phyloP scores from a whole-genome alignment of 2,113 vertebrate species.

The Mola mola region DNA sequence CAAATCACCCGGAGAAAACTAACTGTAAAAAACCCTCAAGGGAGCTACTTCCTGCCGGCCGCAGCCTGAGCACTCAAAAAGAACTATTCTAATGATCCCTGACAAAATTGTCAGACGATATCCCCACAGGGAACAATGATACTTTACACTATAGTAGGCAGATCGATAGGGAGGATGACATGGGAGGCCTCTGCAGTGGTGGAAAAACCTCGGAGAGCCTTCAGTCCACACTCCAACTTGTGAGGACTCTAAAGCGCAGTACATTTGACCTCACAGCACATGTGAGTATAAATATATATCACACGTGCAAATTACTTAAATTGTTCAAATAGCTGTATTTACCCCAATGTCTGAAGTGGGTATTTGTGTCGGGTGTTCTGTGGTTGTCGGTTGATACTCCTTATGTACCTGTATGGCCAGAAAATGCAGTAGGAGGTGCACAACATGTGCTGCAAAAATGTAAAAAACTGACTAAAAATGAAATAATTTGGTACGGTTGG shows the following conservation, averaged over 20 bases:
- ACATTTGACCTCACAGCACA: slow-evolving; percentile 31
- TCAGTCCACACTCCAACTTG: slow-evolving; percentile 22
- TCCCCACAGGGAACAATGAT: slow-evolving; percentile 79
- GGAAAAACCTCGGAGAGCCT: slow-evolving; percentile 28
- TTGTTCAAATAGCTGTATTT: background rate
- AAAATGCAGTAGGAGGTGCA: too few species aligned
- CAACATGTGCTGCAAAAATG: background rate
- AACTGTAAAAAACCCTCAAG: slow-evolving; percentile 54
- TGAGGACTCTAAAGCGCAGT: slow-evolving; percentile 19
- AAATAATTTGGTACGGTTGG: too few species aligned
- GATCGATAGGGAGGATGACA: slow-evolving; percentile 78
- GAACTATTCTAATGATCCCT: slow-evolving; percentile 79
- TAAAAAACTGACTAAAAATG: slow-evolving; percentile 8
- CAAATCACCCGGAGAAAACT: slow-evolving; percentile 50
- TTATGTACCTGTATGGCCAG: too few species aligned
- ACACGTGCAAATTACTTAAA: background rate
- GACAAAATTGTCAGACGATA: slow-evolving; percentile 79
- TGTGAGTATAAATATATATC: background rate
- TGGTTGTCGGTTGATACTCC: too few species aligned
- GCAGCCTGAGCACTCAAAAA: slow-evolving; percentile 66
- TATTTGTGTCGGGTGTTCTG: background rate
- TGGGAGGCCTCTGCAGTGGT: slow-evolving; percentile 47
- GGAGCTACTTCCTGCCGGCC: slow-evolving; percentile 50
- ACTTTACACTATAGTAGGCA: slow-evolving; percentile 77
- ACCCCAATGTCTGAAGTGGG: background rate